Percentiles rank a stretch among this genome's conserved stretches.
Evolutionary conservation across 2,113 vertebrate species (phyloP).

Genomic region (Ailurus styani): DNA sequence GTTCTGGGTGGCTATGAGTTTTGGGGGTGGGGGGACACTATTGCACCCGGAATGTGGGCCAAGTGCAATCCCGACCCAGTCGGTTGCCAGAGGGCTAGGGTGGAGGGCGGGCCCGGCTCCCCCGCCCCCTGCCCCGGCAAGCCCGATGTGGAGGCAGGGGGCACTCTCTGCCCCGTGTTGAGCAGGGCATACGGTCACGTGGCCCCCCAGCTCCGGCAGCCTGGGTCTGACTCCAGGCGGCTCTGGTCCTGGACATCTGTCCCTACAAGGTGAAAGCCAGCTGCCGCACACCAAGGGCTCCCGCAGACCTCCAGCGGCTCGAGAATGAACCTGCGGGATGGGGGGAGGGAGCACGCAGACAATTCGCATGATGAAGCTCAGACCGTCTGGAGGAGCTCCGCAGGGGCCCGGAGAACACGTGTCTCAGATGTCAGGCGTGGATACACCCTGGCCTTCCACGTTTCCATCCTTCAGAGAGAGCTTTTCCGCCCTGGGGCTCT

Average conservation of each 20-base stretch:
- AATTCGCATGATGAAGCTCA: not conserved
- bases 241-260: not conserved
- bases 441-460: not conserved
- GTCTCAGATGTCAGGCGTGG: not conserved
- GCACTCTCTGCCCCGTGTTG: not conserved
- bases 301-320: not conserved
- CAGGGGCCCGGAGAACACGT: not conserved
- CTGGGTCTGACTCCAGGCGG: not conserved
- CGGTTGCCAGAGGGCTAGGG: not conserved
- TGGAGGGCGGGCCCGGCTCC: not conserved
- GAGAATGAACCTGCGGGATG: not conserved
- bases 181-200: too few species aligned
- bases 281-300: not conserved
- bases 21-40: not conserved
- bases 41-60: not conserved
- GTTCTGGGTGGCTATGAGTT: not conserved
- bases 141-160: not conserved
- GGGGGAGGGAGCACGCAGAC: not conserved
- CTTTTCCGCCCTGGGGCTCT: not conserved
- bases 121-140: too few species aligned
- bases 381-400: not conserved
- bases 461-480: not conserved
- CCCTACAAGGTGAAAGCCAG: not conserved
- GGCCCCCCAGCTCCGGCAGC: not conserved
- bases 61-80: not conserved